These are phyloP conservation scores for Alitta virens DNA, from an alignment of 2,888 invertebrate genomes.

Conservation along the genomic window DNA sequence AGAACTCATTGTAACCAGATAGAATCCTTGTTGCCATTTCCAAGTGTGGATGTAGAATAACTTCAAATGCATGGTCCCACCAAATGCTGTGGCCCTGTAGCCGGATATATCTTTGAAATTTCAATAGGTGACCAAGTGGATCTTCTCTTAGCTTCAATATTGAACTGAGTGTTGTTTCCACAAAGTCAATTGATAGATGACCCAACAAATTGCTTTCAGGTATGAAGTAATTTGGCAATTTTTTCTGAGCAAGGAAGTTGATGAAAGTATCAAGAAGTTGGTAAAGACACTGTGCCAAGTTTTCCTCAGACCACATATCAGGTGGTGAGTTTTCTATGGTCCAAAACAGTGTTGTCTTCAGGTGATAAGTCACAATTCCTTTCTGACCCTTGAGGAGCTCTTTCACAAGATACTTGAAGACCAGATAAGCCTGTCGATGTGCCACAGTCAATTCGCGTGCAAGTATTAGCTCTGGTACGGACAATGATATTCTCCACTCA, in stretches of 20 bases:
- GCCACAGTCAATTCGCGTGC: background rate
- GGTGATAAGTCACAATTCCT: constrained; percentile 6
- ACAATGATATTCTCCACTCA: constrained; percentile 7
- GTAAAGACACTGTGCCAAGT: constrained; percentile 1
- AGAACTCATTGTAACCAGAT: too few species aligned
- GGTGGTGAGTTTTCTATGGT: constrained; percentile 1
- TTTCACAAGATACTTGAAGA: background rate
- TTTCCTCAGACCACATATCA: constrained; percentile 4
- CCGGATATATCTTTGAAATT: background rate
- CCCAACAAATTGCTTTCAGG: constrained; percentile 12
- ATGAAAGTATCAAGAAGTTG: constrained; percentile 1
- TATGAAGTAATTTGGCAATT: constrained; percentile 1
- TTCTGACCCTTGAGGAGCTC: constrained; percentile 1
- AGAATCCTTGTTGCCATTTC: too few species aligned
- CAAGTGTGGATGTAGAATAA: too few species aligned
- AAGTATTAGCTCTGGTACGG: constrained; percentile 1
- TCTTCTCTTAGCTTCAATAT: background rate
- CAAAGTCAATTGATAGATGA: background rate
- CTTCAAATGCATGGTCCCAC: too few species aligned
- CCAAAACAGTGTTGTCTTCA: constrained; percentile 5
- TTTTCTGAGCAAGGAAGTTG: background rate
- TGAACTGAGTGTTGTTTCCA: background rate
- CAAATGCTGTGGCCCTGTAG: too few species aligned
- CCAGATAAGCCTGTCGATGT: constrained; percentile 6
- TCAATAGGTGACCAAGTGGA: constrained; percentile 3